Base-by-base conservation (phyloP, 2,888 invertebrate genomes). In the Ypsolopha sequella region DNA sequence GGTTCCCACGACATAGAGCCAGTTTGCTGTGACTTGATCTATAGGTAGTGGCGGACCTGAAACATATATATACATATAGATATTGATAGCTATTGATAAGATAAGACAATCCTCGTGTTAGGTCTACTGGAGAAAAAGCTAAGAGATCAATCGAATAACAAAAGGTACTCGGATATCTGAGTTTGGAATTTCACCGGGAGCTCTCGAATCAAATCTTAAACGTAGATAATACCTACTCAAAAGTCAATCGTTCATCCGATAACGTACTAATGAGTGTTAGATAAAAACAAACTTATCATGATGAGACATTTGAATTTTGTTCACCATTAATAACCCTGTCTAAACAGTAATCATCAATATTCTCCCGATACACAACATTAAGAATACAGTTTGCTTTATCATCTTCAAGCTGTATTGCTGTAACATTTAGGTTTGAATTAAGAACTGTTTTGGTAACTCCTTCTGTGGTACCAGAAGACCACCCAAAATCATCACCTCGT, bases 401-500 rank as follows among this genome's bases (percentile, higher is more conserved):
- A 4, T 24, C 24, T 24, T 24, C 24, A 24, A 24, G 4, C 24
- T 24, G 24, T 24, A 24, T 24, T 24, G 24, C 24, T 24, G 24
- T 24, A 24, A 24, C 24, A 24, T 24, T 24, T 24, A 24, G 24
- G 24, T 24, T 24, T 2, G 4, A 4, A 4, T 24, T 24, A 3
- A 24, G 24, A 24, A 24, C 4, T 24, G 4, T 24, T 2, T 3
- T 24, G 24, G 24, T 24, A 24, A 24, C 24, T 24, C 24, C 24
- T 24, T 3, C 24, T 24, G 45, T n/a, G 1, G 45, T n/a, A n/a
- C 6, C 35, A 35, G 46, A 53, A 65, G 85, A 84, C 85, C 85
- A 86, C 85, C 85, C 85, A 81, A 84, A 84, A 82, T 84, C 84
- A 79, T 80, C 84, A 84, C 81, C 78, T 81, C 56, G 63, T 60